Evolutionary conservation across 2,797 vertebrate species (phyloP).

Genomic region (Nothura maculosa): DNA sequence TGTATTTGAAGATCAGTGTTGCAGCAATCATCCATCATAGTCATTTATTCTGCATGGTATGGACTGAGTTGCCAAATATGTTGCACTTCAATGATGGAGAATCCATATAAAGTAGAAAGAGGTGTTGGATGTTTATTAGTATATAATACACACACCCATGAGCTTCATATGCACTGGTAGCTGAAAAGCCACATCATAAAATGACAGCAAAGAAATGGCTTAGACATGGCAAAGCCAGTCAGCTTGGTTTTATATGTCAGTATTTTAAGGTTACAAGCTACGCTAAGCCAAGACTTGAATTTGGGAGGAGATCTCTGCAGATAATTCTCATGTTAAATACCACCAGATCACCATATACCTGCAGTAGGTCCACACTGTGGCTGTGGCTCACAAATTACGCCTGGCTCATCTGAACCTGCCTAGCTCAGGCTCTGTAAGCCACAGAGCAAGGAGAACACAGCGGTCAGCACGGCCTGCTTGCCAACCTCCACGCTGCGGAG

Average conservation of each 20-base stretch:
- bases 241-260: background rate
- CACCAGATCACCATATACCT: background rate
- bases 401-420: fast-evolving
- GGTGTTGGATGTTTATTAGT: background rate
- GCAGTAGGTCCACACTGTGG: background rate
- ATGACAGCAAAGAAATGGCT: background rate
- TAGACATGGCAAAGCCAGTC: background rate
- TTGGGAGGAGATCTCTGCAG: background rate
- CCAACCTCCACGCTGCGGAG: background rate
- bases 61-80: conserved; percentile 12
- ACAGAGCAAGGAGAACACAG: background rate
- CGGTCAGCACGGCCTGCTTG: background rate
- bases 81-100: conserved; percentile 4
- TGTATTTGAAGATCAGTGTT: conserved; percentile 8
- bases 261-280: conserved; percentile 26
- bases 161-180: background rate
- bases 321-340: background rate
- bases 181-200: background rate
- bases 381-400: background rate
- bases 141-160: background rate
- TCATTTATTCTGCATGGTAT: background rate
- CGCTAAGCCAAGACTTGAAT: background rate
- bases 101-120: background rate
- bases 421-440: background rate
- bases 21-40: background rate